phyloP scores from a whole-genome alignment of 1,140 invertebrate species.

The Euura lappo region DNA sequence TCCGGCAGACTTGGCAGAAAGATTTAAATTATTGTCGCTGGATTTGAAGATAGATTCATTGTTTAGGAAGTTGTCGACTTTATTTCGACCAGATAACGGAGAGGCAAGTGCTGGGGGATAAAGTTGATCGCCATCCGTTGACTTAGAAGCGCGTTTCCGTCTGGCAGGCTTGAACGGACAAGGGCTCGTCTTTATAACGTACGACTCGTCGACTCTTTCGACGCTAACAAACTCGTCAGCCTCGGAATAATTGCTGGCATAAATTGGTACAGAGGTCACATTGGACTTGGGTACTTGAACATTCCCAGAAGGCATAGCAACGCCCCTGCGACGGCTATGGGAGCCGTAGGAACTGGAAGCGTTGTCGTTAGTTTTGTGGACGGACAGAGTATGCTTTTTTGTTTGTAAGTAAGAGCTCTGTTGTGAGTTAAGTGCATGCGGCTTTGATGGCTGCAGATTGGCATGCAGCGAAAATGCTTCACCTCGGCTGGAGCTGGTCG shows the following conservation, averaged over 20 bases:
- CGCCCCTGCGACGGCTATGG: too few relatives aligned
- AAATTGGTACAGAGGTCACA: not conserved
- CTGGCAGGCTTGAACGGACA: conserved; percentile 50
- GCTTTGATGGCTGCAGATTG: conserved; percentile 3
- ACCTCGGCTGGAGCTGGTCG: conserved; percentile 51
- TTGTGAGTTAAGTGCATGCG: not conserved
- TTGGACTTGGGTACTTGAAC: not conserved
- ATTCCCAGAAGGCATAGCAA: not conserved
- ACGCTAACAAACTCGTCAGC: conserved; percentile 54
- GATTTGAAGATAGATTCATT: not conserved
- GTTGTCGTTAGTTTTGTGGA: not conserved
- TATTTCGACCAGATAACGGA: too few relatives aligned
- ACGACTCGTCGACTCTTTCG: conserved; percentile 40
- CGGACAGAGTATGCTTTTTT: not conserved
- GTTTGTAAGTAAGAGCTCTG: not conserved
- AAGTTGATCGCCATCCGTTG: too few relatives aligned
- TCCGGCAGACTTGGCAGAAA: not conserved
- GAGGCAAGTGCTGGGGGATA: too few relatives aligned
- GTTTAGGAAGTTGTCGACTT: not conserved
- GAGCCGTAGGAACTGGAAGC: not conserved
- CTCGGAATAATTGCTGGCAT: conserved; percentile 18
- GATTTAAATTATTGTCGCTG: not conserved
- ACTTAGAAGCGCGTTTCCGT: conserved; percentile 8
- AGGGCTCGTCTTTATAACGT: conserved; percentile 49
- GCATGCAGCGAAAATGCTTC: conserved; percentile 50